Percentiles rank a stretch among this genome's conserved stretches.
These are phyloP conservation scores for Okapia johnstoni DNA, from an alignment of 2,113 vertebrate genomes.

Conservation along the genomic window DNA sequence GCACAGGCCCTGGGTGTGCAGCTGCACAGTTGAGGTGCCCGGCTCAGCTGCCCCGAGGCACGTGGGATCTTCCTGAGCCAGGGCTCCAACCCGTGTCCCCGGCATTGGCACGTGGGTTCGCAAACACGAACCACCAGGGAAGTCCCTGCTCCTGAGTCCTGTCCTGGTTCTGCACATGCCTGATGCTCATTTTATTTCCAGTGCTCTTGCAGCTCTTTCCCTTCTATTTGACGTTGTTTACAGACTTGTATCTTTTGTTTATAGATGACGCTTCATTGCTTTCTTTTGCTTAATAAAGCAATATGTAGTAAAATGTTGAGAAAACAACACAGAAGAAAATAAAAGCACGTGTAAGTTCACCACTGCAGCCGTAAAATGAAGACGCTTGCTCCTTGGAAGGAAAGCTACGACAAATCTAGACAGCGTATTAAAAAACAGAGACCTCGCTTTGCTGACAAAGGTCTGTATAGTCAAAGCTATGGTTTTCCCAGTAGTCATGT, in stretches of 20 bases:
- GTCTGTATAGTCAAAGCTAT: neutral
- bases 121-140: neutral
- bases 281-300: neutral
- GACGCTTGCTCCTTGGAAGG: neutral
- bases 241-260: neutral
- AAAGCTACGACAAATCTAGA: neutral
- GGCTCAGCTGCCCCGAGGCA: fast-evolving
- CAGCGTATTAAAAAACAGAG: neutral
- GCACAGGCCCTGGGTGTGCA: fast-evolving
- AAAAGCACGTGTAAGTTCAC: neutral
- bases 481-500: neutral
- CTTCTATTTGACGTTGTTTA: neutral
- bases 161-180: neutral
- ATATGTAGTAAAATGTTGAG: neutral
- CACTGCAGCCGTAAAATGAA: neutral
- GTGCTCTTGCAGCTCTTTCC: neutral
- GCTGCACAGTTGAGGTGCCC: neutral
- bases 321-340: neutral
- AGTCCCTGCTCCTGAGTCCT: neutral
- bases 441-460: neutral
- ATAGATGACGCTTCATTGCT: neutral
- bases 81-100: neutral
- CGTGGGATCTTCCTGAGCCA: neutral
- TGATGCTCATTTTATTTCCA: neutral
- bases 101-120: fast-evolving